phyloP scores from a whole-genome alignment of 2,797 vertebrate species.

The Cryptoblepharus egeriae region DNA sequence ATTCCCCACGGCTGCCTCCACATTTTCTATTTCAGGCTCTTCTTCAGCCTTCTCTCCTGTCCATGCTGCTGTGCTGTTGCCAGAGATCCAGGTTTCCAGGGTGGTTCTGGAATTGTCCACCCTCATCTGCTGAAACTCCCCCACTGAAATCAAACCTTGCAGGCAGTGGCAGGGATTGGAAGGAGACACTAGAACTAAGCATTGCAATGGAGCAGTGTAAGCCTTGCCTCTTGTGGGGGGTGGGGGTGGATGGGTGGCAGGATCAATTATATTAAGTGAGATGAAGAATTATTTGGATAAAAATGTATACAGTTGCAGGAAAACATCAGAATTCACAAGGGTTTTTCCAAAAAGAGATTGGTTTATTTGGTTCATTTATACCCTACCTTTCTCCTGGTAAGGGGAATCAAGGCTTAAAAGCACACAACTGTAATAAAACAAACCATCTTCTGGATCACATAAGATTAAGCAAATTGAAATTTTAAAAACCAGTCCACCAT shows the following conservation, averaged over 20 bases:
- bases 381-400: too few relatives aligned
- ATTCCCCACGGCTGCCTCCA: constrained; percentile 61
- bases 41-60: constrained; percentile 69
- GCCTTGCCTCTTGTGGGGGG: background rate
- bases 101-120: constrained; percentile 68
- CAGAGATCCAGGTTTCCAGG: constrained; percentile 59
- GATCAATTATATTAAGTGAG: background rate
- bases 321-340: background rate
- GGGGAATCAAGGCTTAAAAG: too few relatives aligned
- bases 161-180: background rate
- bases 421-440: too few relatives aligned
- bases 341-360: too few relatives aligned
- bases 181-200: background rate
- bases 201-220: rapidly evolving
- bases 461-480: too few relatives aligned
- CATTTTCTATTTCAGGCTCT: constrained; percentile 73
- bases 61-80: constrained; percentile 58
- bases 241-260: too few relatives aligned
- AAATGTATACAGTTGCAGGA: background rate
- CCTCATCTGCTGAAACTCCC: constrained; percentile 50
- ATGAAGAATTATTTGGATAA: background rate
- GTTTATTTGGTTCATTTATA: too few relatives aligned
- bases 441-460: too few relatives aligned
- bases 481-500: too few relatives aligned
- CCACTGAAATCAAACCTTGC: background rate